These are phyloP conservation scores for Pantherophis alleghaniensis DNA, from an alignment of 2,797 vertebrate genomes.

Conservation along the genomic window DNA sequence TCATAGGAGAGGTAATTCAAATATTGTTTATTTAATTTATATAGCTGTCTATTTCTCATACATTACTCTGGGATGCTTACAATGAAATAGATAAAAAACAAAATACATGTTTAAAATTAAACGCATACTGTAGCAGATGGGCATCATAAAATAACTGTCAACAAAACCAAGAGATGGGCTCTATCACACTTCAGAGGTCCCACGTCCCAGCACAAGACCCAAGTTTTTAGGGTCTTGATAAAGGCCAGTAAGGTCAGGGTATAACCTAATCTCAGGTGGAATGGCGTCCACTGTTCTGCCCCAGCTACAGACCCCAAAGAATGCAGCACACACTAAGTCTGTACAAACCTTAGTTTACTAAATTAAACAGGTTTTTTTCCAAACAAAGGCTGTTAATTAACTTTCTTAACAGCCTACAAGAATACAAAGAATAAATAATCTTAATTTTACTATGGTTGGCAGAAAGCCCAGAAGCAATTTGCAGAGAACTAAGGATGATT, in stretches of 20 bases:
- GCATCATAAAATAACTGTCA: background rate
- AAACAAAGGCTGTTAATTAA: too few species aligned
- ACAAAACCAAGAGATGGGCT: background rate
- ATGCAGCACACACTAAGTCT: too few species aligned
- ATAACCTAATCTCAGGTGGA: background rate
- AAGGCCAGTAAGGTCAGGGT: background rate
- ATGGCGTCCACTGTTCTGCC: background rate
- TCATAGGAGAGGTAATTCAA: slow-evolving; percentile 91
- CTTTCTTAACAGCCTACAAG: too few species aligned
- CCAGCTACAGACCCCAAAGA: too few species aligned
- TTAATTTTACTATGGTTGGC: too few species aligned
- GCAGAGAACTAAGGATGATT: background rate
- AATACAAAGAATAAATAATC: too few species aligned
- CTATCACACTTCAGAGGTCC: background rate
- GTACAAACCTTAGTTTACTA: too few species aligned
- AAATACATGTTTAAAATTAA: background rate
- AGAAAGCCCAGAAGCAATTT: too few species aligned
- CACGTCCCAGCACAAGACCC: background rate
- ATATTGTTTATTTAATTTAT: slow-evolving; percentile 10
- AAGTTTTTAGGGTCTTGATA: background rate
- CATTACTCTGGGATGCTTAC: background rate
- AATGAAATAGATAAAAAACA: background rate
- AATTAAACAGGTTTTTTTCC: too few species aligned
- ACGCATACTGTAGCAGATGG: background rate
- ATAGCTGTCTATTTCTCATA: background rate